Percentiles rank a stretch among this genome's conserved stretches.
Evolutionary conservation across 2,888 invertebrate genomes (phyloP).

Genomic region (Drosophila pseudotalamancana): DNA sequence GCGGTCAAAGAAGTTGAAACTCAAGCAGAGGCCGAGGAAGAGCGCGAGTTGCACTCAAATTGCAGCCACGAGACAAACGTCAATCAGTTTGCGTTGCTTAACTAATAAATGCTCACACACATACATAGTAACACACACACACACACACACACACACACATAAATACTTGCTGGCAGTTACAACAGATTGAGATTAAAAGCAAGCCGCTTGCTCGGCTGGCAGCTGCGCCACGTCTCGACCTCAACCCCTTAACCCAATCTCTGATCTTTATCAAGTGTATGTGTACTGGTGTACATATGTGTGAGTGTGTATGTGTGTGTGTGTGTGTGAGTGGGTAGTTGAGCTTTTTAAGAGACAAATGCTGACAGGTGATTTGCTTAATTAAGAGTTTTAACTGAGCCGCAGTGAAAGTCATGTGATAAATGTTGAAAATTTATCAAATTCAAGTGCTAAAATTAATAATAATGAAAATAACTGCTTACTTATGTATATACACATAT

Average conservation of each 20-base stretch:
- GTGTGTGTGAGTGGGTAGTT: slow-evolving; percentile 19
- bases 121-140: slow-evolving; percentile 16
- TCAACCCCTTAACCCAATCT: slow-evolving; percentile 55
- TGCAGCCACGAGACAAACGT: slow-evolving; percentile 78
- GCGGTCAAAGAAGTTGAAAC: slow-evolving; percentile 38
- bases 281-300: too few relatives aligned
- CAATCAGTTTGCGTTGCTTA: slow-evolving; percentile 74
- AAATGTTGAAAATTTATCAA: slow-evolving; percentile 13
- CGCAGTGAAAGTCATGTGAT: slow-evolving; percentile 22
- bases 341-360: slow-evolving; percentile 42
- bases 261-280: slow-evolving; percentile 49
- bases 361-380: slow-evolving; percentile 53
- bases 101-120: slow-evolving; percentile 45
- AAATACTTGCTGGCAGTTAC: slow-evolving; percentile 1
- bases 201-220: slow-evolving; percentile 58
- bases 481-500: not conserved
- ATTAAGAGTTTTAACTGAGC: slow-evolving; percentile 20
- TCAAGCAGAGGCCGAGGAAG: slow-evolving; percentile 7
- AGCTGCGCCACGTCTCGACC: slow-evolving; percentile 29
- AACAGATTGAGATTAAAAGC: slow-evolving; percentile 67
- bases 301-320: not conserved
- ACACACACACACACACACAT: slow-evolving; percentile 11
- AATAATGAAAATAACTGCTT: not conserved
- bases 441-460: slow-evolving; percentile 12
- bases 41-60: slow-evolving; percentile 76